These are phyloP conservation scores for Tenebrosternarchus preto DNA, from an alignment of 2,113 vertebrate species.

Conservation along the genomic window DNA sequence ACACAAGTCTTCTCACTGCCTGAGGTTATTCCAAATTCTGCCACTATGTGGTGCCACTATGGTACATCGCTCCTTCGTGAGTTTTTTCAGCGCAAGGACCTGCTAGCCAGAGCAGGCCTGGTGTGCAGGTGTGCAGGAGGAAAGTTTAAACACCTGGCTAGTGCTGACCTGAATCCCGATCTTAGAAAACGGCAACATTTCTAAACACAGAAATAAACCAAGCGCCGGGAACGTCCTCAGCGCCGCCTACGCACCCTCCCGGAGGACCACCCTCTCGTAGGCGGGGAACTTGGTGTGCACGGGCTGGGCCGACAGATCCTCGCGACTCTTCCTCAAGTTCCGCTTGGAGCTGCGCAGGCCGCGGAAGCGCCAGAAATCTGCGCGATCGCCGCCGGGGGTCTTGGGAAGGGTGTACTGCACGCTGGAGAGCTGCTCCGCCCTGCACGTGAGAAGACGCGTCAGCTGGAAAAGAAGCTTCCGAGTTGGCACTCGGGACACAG, in stretches of 20 bases:
- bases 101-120: too few relatives aligned
- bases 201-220: conserved; percentile 15
- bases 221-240: conserved; percentile 1
- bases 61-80: background rate
- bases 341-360: conserved; percentile 95
- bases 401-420: conserved; percentile 98
- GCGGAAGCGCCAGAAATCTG: conserved; percentile 96
- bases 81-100: background rate
- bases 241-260: conserved; percentile 82
- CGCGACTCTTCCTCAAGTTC: conserved; percentile 96
- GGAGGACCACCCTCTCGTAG: conserved; percentile 95
- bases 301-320: conserved; percentile 95
- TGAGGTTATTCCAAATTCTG: background rate
- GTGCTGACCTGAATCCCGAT: conserved; percentile 89
- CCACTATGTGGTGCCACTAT: background rate
- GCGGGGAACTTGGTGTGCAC: conserved; percentile 98
- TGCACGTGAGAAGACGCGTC: conserved; percentile 57
- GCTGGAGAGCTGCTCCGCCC: conserved; percentile 95
- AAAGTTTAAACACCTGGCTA: conserved; percentile 75
- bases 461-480: background rate
- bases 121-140: background rate
- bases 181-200: conserved; percentile 74
- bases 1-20: background rate
- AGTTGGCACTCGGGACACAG: background rate
- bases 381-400: conserved; percentile 92